Conservation (phyloP, 2,797 vertebrate genomes). For the Mionectes olivaceus region DNA sequence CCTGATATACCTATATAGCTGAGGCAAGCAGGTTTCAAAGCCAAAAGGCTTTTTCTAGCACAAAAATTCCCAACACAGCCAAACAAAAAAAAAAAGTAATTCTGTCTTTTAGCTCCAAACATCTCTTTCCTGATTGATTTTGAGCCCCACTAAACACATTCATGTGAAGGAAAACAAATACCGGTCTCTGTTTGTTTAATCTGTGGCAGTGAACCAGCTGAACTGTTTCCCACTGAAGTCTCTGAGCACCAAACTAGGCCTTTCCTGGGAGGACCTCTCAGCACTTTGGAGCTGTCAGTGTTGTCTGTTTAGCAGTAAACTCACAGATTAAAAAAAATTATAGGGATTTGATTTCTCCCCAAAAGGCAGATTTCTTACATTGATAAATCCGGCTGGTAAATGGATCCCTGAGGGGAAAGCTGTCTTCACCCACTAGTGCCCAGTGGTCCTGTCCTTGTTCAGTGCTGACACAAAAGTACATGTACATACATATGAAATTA, state of each 20-base stretch:
- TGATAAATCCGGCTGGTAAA: neutral
- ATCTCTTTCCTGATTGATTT: neutral
- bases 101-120: neutral
- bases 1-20: neutral
- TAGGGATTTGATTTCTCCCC: neutral
- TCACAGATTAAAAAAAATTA: neutral
- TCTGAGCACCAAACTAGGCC: neutral
- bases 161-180: conserved; percentile 34
- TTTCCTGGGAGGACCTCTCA: neutral
- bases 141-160: conserved; percentile 34
- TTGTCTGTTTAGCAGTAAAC: neutral
- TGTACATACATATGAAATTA: neutral
- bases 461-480: neutral
- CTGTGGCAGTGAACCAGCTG: neutral
- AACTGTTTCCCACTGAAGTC: neutral
- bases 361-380: neutral
- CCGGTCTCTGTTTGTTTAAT: conserved; percentile 14
- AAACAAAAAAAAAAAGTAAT: neutral
- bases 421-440: neutral
- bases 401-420: neutral
- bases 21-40: neutral
- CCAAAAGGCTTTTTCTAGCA: neutral
- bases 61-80: neutral
- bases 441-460: neutral
- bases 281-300: neutral